Evolutionary conservation across 2,113 vertebrate genomes (phyloP).

Genomic region (Eidolon helvum): DNA sequence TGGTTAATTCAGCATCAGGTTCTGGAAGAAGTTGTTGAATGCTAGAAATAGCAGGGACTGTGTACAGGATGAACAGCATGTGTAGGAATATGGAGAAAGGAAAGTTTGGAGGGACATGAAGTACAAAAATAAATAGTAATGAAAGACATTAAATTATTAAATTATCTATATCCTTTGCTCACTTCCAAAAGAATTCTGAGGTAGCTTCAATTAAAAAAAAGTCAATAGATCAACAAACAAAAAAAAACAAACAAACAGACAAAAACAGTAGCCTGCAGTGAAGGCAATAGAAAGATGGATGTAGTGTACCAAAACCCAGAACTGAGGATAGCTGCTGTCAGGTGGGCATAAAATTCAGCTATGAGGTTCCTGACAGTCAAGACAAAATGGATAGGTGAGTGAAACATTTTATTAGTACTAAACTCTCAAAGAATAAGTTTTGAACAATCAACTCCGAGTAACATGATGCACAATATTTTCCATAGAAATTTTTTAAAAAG

Average conservation of each 20-base stretch:
- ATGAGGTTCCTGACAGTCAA: not conserved
- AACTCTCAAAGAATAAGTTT: not conserved
- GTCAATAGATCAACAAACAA: not conserved
- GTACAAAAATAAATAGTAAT: not conserved
- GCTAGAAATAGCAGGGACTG: not conserved
- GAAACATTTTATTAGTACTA: not conserved
- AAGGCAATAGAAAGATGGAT: not conserved
- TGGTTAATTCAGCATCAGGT: not conserved
- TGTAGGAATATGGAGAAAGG: not conserved
- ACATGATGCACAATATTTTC: not conserved
- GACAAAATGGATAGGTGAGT: not conserved
- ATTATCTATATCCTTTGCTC: not conserved
- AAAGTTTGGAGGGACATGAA: not conserved
- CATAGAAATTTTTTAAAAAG: not conserved
- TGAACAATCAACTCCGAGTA: not conserved
- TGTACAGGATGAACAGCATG: not conserved
- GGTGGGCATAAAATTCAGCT: not conserved
- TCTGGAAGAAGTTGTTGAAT: not conserved
- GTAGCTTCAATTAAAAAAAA: not conserved
- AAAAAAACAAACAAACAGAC: not conserved
- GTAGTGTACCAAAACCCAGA: not conserved
- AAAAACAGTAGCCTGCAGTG: not conserved
- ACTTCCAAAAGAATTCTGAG: not conserved
- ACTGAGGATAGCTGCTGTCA: not conserved
- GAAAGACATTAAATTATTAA: not conserved